Evolutionary conservation across 2,888 invertebrate species (phyloP).

Genomic region (Thera obeliscata): DNA sequence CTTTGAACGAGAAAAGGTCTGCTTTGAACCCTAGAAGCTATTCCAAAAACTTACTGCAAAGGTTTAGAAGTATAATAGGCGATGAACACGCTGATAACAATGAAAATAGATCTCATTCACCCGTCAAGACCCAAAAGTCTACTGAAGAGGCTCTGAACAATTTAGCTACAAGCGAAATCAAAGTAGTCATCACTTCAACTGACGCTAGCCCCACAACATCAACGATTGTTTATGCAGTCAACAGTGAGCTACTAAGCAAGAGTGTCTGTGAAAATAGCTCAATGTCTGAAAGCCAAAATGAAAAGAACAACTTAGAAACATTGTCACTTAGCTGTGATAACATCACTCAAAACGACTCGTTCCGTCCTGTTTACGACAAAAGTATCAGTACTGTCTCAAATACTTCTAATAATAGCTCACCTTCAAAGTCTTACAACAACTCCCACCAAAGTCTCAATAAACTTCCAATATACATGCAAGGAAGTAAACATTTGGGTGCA

Average conservation of each 20-base stretch:
- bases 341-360: constrained; percentile 58
- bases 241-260: constrained; percentile 67
- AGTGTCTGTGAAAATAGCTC: constrained; percentile 73
- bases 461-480: constrained; percentile 88
- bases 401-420: constrained; percentile 58
- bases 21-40: constrained; percentile 76
- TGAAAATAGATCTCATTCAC: constrained; percentile 59
- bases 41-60: constrained; percentile 77
- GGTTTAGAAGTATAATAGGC: constrained; percentile 79
- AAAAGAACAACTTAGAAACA: constrained; percentile 70
- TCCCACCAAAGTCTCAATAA: constrained; percentile 76
- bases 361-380: constrained; percentile 66
- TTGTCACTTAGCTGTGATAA: constrained; percentile 75
- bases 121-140: constrained; percentile 42
- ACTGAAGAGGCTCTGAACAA: constrained; percentile 55
- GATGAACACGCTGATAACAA: constrained; percentile 76
- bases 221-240: constrained; percentile 54
- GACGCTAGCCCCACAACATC: constrained; percentile 67
- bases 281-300: constrained; percentile 68
- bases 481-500: constrained; percentile 92
- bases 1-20: constrained; percentile 71
- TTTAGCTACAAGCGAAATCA: constrained; percentile 62
- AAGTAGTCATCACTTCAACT: constrained; percentile 72
- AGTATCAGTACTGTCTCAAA: constrained; percentile 69
- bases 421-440: constrained; percentile 70